These are phyloP conservation scores for Speoplatyrhinus poulsoni DNA, from an alignment of 2,113 vertebrate genomes.

Conservation along the genomic window DNA sequence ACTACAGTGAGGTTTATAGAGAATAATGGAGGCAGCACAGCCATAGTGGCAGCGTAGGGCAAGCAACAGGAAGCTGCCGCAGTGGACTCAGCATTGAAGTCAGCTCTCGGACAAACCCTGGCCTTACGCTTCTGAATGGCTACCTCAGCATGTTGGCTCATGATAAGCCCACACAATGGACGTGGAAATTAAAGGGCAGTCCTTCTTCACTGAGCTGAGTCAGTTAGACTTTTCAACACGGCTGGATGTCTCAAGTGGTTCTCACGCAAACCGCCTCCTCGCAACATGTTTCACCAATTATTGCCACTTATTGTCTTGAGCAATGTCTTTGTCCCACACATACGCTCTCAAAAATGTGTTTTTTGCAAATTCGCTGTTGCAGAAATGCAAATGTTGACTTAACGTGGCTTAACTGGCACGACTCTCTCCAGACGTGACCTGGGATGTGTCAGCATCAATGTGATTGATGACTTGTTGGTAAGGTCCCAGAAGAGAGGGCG, in stretches of 20 bases:
- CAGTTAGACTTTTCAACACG: not conserved
- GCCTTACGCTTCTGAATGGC: conserved; percentile 78
- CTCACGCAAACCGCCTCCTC: not conserved
- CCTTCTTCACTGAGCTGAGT: not conserved
- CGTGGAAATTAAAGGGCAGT: not conserved
- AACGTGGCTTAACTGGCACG: conserved; percentile 43
- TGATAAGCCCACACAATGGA: not conserved
- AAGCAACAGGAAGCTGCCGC: conserved; percentile 90
- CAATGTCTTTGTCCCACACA: not conserved
- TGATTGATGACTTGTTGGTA: conserved; percentile 45
- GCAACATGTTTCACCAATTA: not conserved
- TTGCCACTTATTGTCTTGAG: not conserved
- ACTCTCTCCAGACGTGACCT: conserved; percentile 32
- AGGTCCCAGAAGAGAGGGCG: conserved; percentile 38
- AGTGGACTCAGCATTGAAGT: conserved; percentile 89
- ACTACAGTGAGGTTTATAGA: conserved; percentile 93
- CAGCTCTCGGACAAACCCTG: conserved; percentile 79
- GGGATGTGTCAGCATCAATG: conserved; percentile 9
- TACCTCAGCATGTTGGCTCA: conserved; percentile 75
- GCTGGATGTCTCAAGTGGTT: not conserved
- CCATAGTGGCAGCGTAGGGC: conserved; percentile 88
- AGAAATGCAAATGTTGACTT: too few species aligned
- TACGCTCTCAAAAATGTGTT: not conserved
- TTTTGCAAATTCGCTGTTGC: not conserved
- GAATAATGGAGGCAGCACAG: conserved; percentile 89